phyloP scores from a whole-genome alignment of 2,797 vertebrate genomes.

The Emydoidea blandingii region DNA sequence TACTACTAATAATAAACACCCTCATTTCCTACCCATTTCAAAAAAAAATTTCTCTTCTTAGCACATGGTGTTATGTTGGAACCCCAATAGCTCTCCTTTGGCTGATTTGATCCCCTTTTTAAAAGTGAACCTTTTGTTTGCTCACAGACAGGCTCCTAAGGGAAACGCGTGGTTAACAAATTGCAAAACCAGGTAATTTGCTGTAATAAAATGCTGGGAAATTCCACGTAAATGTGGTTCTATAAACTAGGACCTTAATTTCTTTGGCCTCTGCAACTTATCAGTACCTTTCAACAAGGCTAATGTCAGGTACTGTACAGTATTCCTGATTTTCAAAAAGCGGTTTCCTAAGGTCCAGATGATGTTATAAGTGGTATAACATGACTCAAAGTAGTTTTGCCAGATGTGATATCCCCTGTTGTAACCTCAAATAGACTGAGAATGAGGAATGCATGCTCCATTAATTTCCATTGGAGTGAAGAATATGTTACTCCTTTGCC shows the following conservation, averaged over 20 bases:
- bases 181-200: conserved; percentile 62
- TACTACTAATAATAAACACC: conserved; percentile 56
- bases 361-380: conserved; percentile 61
- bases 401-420: conserved; percentile 69
- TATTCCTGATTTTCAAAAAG: conserved; percentile 55
- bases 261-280: conserved; percentile 70
- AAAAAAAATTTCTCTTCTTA: background rate
- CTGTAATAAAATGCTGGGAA: conserved; percentile 36
- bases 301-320: conserved; percentile 28
- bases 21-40: conserved; percentile 49
- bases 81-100: conserved; percentile 23
- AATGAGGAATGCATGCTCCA: conserved; percentile 59
- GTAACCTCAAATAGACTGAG: conserved; percentile 68
- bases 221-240: conserved; percentile 33
- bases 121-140: background rate
- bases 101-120: conserved; percentile 14
- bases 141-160: background rate
- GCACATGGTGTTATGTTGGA: background rate
- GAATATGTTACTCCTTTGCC: conserved; percentile 61
- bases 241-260: conserved; percentile 6
- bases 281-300: conserved; percentile 70
- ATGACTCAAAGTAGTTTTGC: conserved; percentile 71
- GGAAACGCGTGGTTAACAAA: conserved; percentile 40
- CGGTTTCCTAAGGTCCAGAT: conserved; percentile 65
- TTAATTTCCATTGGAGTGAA: conserved; percentile 70